phyloP scores from a whole-genome alignment of 2,113 vertebrate genomes.

The Hippocampus zosterae region DNA sequence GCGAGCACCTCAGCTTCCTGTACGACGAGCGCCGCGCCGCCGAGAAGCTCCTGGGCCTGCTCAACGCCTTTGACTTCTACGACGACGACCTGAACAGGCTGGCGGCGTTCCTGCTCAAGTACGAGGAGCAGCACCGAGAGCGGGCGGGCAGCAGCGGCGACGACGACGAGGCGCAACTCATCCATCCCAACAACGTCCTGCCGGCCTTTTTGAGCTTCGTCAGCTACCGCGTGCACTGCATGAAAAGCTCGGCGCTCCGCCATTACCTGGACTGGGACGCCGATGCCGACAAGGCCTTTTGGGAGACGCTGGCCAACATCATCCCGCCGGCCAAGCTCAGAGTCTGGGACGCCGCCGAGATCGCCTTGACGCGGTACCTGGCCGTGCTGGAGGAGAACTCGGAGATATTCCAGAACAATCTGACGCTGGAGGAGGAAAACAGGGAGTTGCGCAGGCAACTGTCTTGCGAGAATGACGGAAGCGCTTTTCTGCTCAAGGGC shows the following conservation, averaged over 20 bases:
- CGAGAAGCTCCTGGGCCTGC: constrained; percentile 2
- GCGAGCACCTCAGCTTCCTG: constrained; percentile 6
- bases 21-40: background rate
- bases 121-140: constrained; percentile 7
- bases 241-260: background rate
- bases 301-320: background rate
- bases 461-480: background rate
- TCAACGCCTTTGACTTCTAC: constrained; percentile 4
- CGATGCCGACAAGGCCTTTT: constrained; percentile 3
- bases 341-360: background rate
- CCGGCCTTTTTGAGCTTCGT: constrained; percentile 1
- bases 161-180: background rate
- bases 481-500: background rate
- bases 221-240: constrained; percentile 9
- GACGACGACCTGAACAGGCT: constrained; percentile 8
- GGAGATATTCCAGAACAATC: background rate
- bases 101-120: constrained; percentile 7
- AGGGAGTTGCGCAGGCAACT: background rate
- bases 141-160: background rate
- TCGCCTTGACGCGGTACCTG: constrained; percentile 1
- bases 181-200: constrained; percentile 1
- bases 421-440: background rate
- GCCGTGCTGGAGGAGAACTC: background rate
- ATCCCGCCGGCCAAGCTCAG: background rate
- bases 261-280: constrained; percentile 2